Conservation (phyloP, 2,888 invertebrate species). For the Andrena praecox region DNA sequence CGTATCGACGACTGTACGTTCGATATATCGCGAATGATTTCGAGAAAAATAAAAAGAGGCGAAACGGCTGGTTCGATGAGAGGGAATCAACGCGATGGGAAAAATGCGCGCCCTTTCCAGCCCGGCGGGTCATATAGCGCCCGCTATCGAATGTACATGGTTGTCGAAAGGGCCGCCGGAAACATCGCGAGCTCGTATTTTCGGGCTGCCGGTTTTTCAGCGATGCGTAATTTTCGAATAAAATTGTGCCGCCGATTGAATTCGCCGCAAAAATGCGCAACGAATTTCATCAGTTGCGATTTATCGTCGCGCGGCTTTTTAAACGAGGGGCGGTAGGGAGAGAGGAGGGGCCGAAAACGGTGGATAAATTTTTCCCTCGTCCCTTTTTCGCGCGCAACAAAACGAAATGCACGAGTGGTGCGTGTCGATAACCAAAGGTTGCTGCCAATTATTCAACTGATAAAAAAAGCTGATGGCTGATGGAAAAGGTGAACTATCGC, state of each 20-base stretch:
- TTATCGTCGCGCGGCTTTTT: slow-evolving; percentile 53
- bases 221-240: slow-evolving; percentile 63
- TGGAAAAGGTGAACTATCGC: too few relatives aligned
- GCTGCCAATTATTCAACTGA: slow-evolving; percentile 23
- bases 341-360: slow-evolving; percentile 28
- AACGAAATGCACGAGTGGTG: slow-evolving; percentile 13
- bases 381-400: background rate
- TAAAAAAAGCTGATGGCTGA: slow-evolving; percentile 10
- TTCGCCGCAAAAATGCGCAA: slow-evolving; percentile 53
- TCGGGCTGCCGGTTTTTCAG: slow-evolving; percentile 51
- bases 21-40: slow-evolving; percentile 70
- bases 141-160: slow-evolving; percentile 29
- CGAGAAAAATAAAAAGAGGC: slow-evolving; percentile 51
- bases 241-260: slow-evolving; percentile 60
- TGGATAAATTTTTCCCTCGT: slow-evolving; percentile 35
- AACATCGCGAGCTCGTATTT: slow-evolving; percentile 45
- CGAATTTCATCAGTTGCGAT: slow-evolving; percentile 57
- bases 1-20: slow-evolving; percentile 48
- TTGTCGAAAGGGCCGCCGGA: slow-evolving; percentile 43
- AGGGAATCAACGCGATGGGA: slow-evolving; percentile 54
- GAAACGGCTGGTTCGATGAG: slow-evolving; percentile 27
- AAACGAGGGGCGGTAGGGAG: slow-evolving; percentile 26
- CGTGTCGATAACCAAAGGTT: slow-evolving; percentile 32
- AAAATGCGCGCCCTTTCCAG: slow-evolving; percentile 56
- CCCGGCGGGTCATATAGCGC: slow-evolving; percentile 18